Conservation (phyloP, 2,888 invertebrate genomes). For the Nephrotoma appendiculata region DNA sequence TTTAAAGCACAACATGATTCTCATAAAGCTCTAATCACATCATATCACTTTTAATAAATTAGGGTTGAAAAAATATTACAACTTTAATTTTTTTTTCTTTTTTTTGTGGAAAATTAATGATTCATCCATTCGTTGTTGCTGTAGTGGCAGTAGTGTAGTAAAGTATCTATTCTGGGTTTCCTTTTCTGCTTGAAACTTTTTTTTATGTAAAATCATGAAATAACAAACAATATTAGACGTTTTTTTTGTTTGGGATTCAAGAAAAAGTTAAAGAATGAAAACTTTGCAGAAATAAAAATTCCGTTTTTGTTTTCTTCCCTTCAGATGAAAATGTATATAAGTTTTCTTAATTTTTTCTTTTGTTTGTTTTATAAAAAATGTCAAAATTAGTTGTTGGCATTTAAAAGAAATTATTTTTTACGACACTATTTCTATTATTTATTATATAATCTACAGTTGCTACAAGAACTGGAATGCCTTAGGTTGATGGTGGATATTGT, state of each 20-base stretch:
- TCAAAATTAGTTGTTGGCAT: not conserved
- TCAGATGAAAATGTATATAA: not conserved
- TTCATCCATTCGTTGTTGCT: not conserved
- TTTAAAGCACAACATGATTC: not conserved
- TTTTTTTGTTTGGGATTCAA: not conserved
- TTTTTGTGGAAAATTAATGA: not conserved
- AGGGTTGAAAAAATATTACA: not conserved
- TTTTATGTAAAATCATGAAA: not conserved
- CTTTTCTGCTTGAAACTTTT: not conserved
- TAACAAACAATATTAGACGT: not conserved
- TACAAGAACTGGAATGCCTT: no score
- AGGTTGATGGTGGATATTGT: no score
- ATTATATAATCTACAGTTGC: not conserved
- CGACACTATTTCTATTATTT: not conserved
- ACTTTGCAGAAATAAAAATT: not conserved
- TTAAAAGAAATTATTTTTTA: not conserved
- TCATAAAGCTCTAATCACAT: not conserved
- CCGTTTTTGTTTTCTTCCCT: not conserved
- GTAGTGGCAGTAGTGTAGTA: not conserved
- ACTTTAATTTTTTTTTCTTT: not conserved
- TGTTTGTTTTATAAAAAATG: not conserved
- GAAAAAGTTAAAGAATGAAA: not conserved
- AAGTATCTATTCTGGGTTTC: not conserved
- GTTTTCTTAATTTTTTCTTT: not conserved
- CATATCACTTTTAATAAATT: not conserved